These are phyloP conservation scores for Hafferia zeledoni DNA, from an alignment of 2,797 vertebrate species.

Conservation along the genomic window DNA sequence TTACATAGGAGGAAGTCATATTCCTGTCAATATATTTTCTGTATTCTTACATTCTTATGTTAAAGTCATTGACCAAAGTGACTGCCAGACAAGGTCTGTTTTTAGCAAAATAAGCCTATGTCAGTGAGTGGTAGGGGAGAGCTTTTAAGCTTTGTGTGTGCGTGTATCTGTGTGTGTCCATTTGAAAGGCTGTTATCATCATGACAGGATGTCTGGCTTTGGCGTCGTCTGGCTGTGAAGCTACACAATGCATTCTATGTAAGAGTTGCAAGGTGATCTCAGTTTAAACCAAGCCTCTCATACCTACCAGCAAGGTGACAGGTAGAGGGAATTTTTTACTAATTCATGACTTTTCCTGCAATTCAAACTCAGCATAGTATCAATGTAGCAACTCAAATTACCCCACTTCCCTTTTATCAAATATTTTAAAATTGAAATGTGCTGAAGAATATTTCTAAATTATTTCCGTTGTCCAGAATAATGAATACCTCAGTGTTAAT, in stretches of 20 bases:
- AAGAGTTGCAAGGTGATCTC: conserved; percentile 51
- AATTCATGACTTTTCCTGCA: not conserved
- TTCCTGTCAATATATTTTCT: conserved; percentile 38
- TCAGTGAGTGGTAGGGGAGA: conserved; percentile 2
- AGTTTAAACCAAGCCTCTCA: not conserved
- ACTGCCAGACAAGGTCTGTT: conserved; percentile 13
- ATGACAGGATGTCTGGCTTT: conserved; percentile 65
- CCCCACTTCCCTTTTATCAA: conserved; percentile 36
- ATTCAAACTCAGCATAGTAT: not conserved
- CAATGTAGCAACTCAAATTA: conserved; percentile 20
- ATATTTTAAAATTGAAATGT: conserved; percentile 17
- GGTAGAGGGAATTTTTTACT: not conserved
- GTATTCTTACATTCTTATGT: conserved; percentile 7
- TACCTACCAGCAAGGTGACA: conserved; percentile 11
- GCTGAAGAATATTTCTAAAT: conserved; percentile 4
- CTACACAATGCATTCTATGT: conserved; percentile 74
- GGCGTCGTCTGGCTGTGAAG: conserved; percentile 74
- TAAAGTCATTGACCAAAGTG: conserved; percentile 22
- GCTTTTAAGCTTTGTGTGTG: conserved; percentile 51
- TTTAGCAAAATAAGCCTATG: conserved; percentile 43
- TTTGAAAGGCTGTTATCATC: conserved; percentile 71
- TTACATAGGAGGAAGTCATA: conserved; percentile 24
- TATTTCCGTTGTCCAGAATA: not conserved
- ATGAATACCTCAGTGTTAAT: not conserved
- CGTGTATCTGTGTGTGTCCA: not conserved